Evolutionary conservation across 2,888 invertebrate genomes (phyloP).

Genomic region (Conus canariensis): DNA sequence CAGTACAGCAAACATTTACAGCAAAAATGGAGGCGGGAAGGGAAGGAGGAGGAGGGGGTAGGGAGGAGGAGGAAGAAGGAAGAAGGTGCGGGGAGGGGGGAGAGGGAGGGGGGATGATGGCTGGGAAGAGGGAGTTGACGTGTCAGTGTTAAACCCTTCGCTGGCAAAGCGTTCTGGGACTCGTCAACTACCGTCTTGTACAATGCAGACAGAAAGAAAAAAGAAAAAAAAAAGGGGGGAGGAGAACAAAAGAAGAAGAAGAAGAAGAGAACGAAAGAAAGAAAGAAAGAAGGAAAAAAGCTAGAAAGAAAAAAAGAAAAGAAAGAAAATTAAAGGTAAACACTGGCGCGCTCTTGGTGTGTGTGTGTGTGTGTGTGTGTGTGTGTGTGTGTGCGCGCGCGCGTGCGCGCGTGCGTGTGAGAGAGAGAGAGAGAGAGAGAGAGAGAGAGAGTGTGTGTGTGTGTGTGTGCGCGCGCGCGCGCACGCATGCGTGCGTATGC

Average conservation of each 20-base stretch:
- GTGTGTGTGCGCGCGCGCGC: background rate
- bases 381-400: background rate
- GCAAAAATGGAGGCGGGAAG: background rate
- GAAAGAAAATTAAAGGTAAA: background rate
- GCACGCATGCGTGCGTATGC: background rate
- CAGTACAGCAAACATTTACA: background rate
- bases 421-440: too few species aligned
- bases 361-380: conserved; percentile 18
- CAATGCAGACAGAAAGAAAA: background rate
- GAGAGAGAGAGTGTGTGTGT: background rate
- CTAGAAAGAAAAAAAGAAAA: background rate
- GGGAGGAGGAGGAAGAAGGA: background rate
- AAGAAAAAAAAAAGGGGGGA: background rate
- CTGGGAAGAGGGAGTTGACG: too few species aligned
- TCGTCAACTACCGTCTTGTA: too few species aligned
- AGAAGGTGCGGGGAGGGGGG: background rate
- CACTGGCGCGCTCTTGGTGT: background rate
- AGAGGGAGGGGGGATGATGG: too few species aligned
- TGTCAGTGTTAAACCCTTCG: too few species aligned
- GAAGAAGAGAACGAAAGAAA: background rate
- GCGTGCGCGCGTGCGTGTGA: background rate
- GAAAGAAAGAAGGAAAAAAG: background rate
- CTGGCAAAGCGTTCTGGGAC: too few species aligned
- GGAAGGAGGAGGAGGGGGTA: background rate
- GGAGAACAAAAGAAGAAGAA: background rate